These are phyloP conservation scores for Keiferia lycopersicella DNA, from an alignment of 2,888 invertebrate species.

Conservation along the genomic window DNA sequence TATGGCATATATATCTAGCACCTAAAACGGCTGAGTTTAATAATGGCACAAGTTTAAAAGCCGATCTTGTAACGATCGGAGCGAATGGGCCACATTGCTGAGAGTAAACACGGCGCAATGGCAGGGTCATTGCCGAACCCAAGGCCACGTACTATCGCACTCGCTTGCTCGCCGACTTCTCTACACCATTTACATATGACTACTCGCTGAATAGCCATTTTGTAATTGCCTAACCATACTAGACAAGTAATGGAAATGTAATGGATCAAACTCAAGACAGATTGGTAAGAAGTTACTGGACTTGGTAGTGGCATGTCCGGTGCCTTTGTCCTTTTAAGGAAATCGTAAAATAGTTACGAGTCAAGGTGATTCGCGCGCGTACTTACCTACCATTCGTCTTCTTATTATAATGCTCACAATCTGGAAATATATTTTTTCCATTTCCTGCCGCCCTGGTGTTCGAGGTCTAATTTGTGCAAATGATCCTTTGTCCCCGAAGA, in stretches of 20 bases:
- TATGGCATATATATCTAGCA: background rate
- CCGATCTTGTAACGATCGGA: background rate
- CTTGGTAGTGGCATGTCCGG: conserved; percentile 17
- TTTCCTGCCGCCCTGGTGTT: background rate
- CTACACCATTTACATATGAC: background rate
- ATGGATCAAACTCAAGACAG: background rate
- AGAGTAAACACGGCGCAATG: conserved; percentile 10
- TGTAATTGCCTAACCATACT: background rate
- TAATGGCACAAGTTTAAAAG: background rate
- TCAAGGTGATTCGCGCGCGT: conserved; percentile 12
- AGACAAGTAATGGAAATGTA: background rate
- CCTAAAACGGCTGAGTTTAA: background rate
- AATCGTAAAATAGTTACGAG: conserved; percentile 21
- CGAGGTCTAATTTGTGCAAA: conserved; percentile 13
- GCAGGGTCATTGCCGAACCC: conserved; percentile 67
- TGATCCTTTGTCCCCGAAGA: conserved; percentile 13
- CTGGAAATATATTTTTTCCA: background rate
- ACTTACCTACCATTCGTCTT: background rate
- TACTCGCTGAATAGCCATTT: background rate
- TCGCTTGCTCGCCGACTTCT: conserved; percentile 18
- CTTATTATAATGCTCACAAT: conserved; percentile 14
- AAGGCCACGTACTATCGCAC: conserved; percentile 59
- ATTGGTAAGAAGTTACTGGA: background rate
- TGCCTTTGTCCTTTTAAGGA: conserved; percentile 23
- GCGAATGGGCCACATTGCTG: conserved; percentile 2